Base-by-base conservation (phyloP, 2,797 vertebrate genomes). In the Channa striata region DNA sequence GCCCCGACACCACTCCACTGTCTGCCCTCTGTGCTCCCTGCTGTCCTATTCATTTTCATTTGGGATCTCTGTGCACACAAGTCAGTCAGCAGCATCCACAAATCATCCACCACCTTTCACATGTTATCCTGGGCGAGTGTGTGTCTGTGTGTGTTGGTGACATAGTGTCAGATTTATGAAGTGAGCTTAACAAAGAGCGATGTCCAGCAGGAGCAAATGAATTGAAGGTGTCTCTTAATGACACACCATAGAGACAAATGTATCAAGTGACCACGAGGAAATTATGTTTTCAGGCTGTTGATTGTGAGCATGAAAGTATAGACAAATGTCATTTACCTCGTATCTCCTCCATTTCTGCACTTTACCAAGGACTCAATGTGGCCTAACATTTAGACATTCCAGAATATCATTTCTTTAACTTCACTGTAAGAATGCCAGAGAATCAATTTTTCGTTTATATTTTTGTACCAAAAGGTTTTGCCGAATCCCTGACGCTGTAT, bases 1-100 rank as follows among this genome's bases (percentile, higher is more conserved):
- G 4, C 11, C 36, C 25, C 23, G 21, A 53, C 53, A 56, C 57
- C 19, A 16, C 48, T 25, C 50, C 72, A 67, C 62, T 70, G 63
- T 71, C 85, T 78, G 69, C 65, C 51, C 50, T 39, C 53, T 66
- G 57, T 16, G 72, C 52, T 81, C 83, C 80, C 81, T 74, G 63
- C 39, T 52, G 73, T 79, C 84, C 71, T 79, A 88, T 89, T 89
- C 66, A 88, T 93, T 92, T 90, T 87, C 83, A 91, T 93, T 90
- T 88, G 62, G 57, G 63, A 39, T 67, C 39, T 17, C 57, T 75
- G 59, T 64, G 48, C 77, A 70, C 83, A 72, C 69, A 48, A 51
- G 47, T 70, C 72, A 56, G 50, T 57, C 58, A 51, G 20, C 42
- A 50, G 37, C 6, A 8, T 73, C 73, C 71, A 83, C 86, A 89